phyloP scores from a whole-genome alignment of 2,888 invertebrate genomes.

The Phengaris alcon region DNA sequence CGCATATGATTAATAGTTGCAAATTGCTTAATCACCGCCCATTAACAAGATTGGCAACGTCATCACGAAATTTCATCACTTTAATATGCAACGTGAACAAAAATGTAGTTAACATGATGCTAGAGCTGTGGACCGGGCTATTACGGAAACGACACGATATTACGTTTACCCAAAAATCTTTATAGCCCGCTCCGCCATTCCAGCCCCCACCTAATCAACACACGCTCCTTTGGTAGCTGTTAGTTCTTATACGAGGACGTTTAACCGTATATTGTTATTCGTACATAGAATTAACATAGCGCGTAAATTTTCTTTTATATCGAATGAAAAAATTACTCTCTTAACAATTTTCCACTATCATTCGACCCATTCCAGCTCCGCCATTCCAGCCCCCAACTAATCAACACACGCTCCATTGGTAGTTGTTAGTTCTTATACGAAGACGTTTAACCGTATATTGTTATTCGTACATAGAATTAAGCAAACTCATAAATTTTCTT shows the following conservation, averaged over 20 bases:
- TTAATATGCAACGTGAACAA: conserved; percentile 34
- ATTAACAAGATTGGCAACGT: conserved; percentile 18
- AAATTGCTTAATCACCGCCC: conserved; percentile 23
- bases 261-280: background rate
- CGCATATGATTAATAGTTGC: conserved; percentile 22
- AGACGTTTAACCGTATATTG: background rate
- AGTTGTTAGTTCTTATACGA: conserved; percentile 41
- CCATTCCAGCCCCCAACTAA: conserved; percentile 64
- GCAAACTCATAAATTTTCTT: no score
- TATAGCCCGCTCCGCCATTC: conserved; percentile 62
- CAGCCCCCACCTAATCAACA: conserved; percentile 67
- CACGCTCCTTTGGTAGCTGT: conserved; percentile 49
- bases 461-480: no score
- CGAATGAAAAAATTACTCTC: no score
- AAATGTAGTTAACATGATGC: conserved; percentile 21
- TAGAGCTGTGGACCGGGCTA: conserved; percentile 55
- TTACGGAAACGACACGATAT: conserved; percentile 74
- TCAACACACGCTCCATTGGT: conserved; percentile 59
- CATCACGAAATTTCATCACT: conserved; percentile 24
- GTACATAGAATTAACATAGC: no score
- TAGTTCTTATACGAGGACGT: conserved; percentile 37
- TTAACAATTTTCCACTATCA: no score
- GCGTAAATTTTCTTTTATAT: no score
- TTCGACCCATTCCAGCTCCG: conserved; percentile 41
- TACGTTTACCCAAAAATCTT: conserved; percentile 75